Conservation (phyloP, 2,113 vertebrate species). For the Pedionomus torquatus region DNA sequence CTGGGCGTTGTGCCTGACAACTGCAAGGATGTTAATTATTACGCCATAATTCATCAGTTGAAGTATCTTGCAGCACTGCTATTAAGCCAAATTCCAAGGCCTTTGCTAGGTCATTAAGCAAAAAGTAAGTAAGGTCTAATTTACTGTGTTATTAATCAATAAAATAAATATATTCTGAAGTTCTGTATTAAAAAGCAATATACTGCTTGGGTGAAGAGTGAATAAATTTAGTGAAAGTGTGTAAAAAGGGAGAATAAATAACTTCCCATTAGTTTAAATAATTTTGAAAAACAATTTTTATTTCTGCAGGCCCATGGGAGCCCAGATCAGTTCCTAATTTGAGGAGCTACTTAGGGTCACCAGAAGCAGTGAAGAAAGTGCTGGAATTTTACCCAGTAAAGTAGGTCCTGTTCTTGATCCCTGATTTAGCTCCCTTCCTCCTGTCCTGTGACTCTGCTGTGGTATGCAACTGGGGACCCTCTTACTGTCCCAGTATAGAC, state of each 20-base stretch:
- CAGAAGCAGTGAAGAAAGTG: neutral
- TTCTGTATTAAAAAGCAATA: neutral
- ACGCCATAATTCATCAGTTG: slow-evolving; percentile 39
- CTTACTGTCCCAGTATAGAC: neutral
- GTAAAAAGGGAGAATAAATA: neutral
- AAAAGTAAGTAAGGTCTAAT: slow-evolving; percentile 26
- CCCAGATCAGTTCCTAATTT: neutral
- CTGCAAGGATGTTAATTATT: slow-evolving; percentile 58
- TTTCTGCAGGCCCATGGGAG: neutral
- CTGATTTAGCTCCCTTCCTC: neutral
- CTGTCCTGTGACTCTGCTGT: neutral
- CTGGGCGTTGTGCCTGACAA: slow-evolving; percentile 43
- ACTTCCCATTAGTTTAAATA: neutral
- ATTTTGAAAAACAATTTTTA: neutral
- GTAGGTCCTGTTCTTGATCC: neutral
- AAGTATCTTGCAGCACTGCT: slow-evolving; percentile 33
- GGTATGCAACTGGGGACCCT: neutral
- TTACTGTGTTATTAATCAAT: neutral
- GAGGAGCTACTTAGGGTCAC: neutral
- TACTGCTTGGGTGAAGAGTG: neutral
- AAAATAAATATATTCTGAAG: neutral
- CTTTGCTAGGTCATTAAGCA: slow-evolving; percentile 47
- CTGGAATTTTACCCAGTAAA: neutral
- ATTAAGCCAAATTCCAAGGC: neutral
- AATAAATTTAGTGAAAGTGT: neutral